phyloP scores from a whole-genome alignment of 1,140 invertebrate genomes.

The Drosophila sp. region DNA sequence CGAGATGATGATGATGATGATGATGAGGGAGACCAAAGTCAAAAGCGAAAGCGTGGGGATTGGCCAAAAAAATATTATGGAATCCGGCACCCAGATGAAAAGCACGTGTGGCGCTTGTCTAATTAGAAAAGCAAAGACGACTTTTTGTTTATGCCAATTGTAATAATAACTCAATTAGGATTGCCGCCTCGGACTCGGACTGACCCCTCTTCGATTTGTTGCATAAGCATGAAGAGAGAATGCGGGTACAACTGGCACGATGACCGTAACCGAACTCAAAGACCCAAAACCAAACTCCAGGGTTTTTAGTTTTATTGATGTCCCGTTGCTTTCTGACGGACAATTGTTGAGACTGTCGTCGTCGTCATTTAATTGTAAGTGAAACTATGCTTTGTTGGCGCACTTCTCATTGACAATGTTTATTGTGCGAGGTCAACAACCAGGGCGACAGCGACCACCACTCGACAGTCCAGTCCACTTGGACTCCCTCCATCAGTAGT shows the following conservation, averaged over 20 bases:
- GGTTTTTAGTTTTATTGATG: constrained; percentile 75
- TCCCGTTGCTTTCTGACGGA: constrained; percentile 76
- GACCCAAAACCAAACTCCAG: constrained; percentile 22
- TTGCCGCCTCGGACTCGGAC: constrained; percentile 30
- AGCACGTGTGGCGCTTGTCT: constrained; percentile 60
- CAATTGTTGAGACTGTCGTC: constrained; percentile 73
- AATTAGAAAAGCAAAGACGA: constrained; percentile 53
- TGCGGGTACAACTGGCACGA: constrained; percentile 74
- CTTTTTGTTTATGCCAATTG: constrained; percentile 73
- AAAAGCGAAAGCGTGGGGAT: neutral
- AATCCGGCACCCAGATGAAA: constrained; percentile 22
- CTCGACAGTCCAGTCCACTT: constrained; percentile 39
- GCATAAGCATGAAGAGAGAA: constrained; percentile 48
- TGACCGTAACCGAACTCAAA: constrained; percentile 48
- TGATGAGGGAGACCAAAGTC: neutral
- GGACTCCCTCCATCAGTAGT: constrained; percentile 51
- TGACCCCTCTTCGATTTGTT: constrained; percentile 23
- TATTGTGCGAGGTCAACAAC: constrained; percentile 74
- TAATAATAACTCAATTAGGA: constrained; percentile 76
- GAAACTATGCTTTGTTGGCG: constrained; percentile 73
- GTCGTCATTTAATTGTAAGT: constrained; percentile 80
- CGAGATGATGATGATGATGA: neutral
- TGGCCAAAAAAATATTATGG: neutral
- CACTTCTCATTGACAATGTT: constrained; percentile 27
- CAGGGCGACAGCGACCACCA: constrained; percentile 62